Base-by-base conservation (phyloP, 2,797 vertebrate species). In the Sus cebifrons region DNA sequence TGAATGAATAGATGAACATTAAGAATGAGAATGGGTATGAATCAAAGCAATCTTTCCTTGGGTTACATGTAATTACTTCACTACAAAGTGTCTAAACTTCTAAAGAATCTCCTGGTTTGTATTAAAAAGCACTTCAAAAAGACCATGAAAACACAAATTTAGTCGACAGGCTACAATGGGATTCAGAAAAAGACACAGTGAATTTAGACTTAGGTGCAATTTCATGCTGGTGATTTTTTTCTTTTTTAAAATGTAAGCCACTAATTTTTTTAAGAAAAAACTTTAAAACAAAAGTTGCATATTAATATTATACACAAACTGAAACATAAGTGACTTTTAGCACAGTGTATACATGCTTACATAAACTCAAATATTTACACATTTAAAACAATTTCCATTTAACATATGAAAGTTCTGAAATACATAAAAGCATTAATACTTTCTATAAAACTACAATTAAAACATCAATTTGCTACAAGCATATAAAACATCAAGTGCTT, bases 181-280 rank as follows among this genome's bases (percentile, higher is more conserved):
- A 97, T 92, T 97, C 96, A 95, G 95, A 97, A 94, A 98, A 98
- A 6, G 3, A 98, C 97, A 98, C 97, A 98, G 97, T 97, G 96
- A 98, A 98, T 97, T 98, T 96, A 98, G 97, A 98, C 98, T 98
- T 98, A 86, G 96, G 97, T 98, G 98, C 94, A 98, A 97, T 97
- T 98, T 98, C 98, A 98, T 98, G 98, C 98, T 98, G 99, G 98
- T 98, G 98, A 98, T 93, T 98, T 96, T 49, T 49, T 97, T 96
- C 74, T 98, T 98, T 98, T 96, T 97, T 96, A 92, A 97, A 98
- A 97, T 88, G 44, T 98, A 98, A 97, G 96, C 92, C 96, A 96
- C 94, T 96, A 98, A 98, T 77, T 96, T 96, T 96, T 98, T 97
- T 91, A 93, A 96, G 94, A 97, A 97, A 97, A 98, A 94, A 82